phyloP scores from a whole-genome alignment of 2,113 vertebrate genomes.

The Pollimyrus isidori region DNA sequence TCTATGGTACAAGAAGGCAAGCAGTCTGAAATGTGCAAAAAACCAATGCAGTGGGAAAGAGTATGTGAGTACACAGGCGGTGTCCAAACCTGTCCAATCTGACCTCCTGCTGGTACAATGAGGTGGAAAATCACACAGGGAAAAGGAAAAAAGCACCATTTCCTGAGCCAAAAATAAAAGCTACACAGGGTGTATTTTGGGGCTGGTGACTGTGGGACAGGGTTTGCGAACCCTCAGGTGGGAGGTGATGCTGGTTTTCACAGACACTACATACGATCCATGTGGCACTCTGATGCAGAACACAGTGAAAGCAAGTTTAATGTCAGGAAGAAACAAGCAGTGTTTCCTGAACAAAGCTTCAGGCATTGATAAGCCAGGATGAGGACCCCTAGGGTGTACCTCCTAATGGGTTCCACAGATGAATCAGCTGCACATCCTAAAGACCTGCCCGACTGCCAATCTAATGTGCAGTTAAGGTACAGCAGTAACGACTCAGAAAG shows the following conservation, averaged over 20 bases:
- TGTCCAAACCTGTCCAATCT: neutral
- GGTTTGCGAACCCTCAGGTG: neutral
- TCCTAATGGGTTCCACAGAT: neutral
- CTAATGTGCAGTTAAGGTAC: neutral
- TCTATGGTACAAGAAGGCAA: neutral
- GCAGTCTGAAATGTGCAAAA: neutral
- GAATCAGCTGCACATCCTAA: neutral
- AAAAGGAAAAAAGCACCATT: neutral
- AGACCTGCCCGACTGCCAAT: neutral
- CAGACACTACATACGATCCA: neutral
- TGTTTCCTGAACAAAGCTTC: neutral
- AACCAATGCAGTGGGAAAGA: neutral
- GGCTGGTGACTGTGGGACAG: neutral
- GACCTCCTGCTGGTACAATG: neutral
- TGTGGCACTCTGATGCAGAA: neutral
- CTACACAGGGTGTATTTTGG: neutral
- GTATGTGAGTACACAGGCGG: neutral
- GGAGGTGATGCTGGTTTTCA: neutral
- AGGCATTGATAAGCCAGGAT: neutral
- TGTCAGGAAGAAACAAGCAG: neutral
- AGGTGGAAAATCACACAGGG: neutral
- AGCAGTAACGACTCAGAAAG: neutral
- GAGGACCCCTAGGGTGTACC: neutral
- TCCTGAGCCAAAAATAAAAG: neutral
- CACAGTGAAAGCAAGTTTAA: neutral